Base-by-base conservation (phyloP, 1,140 invertebrate genomes). In the Papilio aristodemus region DNA sequence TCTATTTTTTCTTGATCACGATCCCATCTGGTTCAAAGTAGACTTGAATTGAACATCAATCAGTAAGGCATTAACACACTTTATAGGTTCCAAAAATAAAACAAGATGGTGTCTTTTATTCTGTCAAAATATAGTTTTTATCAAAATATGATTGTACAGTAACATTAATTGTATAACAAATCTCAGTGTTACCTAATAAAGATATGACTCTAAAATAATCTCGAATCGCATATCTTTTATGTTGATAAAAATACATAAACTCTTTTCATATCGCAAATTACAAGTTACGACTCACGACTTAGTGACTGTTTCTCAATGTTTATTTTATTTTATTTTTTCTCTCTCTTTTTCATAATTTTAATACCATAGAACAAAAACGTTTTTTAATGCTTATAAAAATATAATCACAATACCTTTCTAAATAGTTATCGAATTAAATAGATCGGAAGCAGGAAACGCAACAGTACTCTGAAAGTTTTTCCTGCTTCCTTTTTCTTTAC, bases 81-180 rank as follows among this genome's bases (percentile, higher is more conserved):
- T 32, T 32, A 6, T 3, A 32, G 2, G 27, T 32, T 3, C 27
- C 27, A 32, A 32, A 6, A 3, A 32, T n/a, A 32, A 3, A 32
- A 32, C 27, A 3, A 6, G 2, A 32, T 32, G 27, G 27, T 3
- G 6, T 32, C 27, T 32, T 6, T 32, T 32, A 32, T 32, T 32
- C 2, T 32, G 27, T 32, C 27, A 32, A 2, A 32, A 32, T 3
- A 32, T 32, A 3, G 6, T 2, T 32, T 32, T 32, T 32, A 3
- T 32, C 27, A 32, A 32, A 32, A 3, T 32, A 3, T 3, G 27
- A 32, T 3, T 32, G 27, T 32, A 32, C 37, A 66, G 50, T 22
- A 22, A 62, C 19, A 46, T 57, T 54, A 70, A 38, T 69, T 17
- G 59, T 43, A 62, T 50, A 41, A 39, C 41, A 50, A 66, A 62